phyloP scores from a whole-genome alignment of 2,113 vertebrate genomes.

The Paramormyrops kingsleyae region DNA sequence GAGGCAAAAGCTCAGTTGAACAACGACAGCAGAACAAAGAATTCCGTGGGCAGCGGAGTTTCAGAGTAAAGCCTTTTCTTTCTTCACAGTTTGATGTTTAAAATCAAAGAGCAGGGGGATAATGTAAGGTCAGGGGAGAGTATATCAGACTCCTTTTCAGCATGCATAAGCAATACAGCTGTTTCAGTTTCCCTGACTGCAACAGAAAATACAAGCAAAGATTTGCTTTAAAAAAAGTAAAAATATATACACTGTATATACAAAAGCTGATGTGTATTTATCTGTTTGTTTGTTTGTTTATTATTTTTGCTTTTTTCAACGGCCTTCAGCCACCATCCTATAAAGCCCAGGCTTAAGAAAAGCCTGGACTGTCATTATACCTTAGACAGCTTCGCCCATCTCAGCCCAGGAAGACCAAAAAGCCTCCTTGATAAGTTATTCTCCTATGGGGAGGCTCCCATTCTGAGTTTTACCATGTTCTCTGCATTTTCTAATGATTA shows the following conservation, averaged over 20 bases:
- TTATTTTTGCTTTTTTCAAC: not conserved
- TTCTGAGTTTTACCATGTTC: not conserved
- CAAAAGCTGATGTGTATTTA: not conserved
- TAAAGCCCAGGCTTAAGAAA: not conserved
- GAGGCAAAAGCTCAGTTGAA: not conserved
- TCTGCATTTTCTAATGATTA: not conserved
- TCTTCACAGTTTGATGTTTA: not conserved
- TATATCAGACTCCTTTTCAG: not conserved
- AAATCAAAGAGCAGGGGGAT: slow-evolving; percentile 9
- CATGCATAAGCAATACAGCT: not conserved
- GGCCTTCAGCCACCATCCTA: not conserved
- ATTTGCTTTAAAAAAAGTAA: not conserved
- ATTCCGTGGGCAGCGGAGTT: not conserved
- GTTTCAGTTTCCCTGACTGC: not conserved
- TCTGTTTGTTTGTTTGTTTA: not conserved
- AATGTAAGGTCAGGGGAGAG: not conserved
- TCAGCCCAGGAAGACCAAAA: not conserved
- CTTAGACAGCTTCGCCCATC: not conserved
- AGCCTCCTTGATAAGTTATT: not conserved
- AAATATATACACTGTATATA: not conserved
- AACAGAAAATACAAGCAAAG: not conserved
- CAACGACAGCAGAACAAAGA: not conserved
- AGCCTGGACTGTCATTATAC: not conserved
- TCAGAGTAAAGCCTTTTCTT: not conserved
- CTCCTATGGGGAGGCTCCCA: not conserved